phyloP scores from a whole-genome alignment of 2,113 vertebrate species.

The Casuarius casuarius region DNA sequence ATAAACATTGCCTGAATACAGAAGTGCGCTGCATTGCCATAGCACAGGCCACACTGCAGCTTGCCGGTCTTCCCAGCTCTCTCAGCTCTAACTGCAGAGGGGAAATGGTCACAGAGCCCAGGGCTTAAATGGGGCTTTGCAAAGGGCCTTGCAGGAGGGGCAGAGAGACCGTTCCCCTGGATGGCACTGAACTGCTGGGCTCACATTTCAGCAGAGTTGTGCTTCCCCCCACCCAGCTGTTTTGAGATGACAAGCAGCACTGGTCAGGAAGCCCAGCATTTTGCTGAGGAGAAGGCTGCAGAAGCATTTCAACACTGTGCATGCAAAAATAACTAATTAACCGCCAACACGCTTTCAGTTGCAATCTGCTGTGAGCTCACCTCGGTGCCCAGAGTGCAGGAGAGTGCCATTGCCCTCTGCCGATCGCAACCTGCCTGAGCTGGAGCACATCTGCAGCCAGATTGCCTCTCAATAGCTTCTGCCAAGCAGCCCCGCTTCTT shows the following conservation, averaged over 20 bases:
- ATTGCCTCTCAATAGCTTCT: not conserved
- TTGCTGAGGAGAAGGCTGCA: not conserved
- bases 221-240: not conserved
- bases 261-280: not conserved
- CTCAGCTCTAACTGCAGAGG: not conserved
- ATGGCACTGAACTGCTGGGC: not conserved
- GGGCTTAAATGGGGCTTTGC: not conserved
- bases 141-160: not conserved
- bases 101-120: not conserved
- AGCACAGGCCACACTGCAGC: not conserved
- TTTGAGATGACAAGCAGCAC: not conserved
- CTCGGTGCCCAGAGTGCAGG: not conserved
- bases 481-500: not conserved
- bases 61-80: not conserved
- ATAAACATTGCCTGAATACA: not conserved
- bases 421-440: not conserved
- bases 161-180: not conserved
- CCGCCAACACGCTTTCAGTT: not conserved
- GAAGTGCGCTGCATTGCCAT: fast-evolving
- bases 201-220: not conserved
- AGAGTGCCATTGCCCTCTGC: not conserved
- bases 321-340: not conserved
- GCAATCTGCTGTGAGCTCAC: not conserved
- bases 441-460: not conserved
- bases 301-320: not conserved